These are phyloP conservation scores for Pristionchus exspectatus DNA, from an alignment of 2,888 invertebrate genomes.

Conservation along the genomic window DNA sequence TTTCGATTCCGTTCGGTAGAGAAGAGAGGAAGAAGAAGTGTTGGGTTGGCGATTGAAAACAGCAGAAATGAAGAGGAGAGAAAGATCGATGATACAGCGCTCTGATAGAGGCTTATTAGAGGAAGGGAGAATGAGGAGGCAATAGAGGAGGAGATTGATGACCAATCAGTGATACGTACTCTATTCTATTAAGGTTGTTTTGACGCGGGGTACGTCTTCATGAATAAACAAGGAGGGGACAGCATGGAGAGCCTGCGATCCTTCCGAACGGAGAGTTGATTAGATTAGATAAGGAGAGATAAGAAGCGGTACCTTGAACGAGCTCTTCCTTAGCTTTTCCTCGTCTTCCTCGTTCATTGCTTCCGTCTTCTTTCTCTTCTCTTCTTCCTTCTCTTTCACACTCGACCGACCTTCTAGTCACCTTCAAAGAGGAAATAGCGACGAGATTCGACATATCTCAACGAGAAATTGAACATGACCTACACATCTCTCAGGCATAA, in stretches of 20 bases:
- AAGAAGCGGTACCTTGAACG: conserved; percentile 39
- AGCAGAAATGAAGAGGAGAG: neutral
- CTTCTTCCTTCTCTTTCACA: conserved; percentile 5
- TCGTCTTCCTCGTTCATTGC: conserved; percentile 35
- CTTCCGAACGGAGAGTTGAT: neutral
- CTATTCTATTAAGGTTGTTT: conserved; percentile 18
- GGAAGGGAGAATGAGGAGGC: neutral
- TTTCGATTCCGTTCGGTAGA: neutral
- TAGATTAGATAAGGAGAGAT: neutral
- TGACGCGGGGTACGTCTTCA: neutral
- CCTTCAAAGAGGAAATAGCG: conserved; percentile 1
- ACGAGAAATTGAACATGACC: too few species aligned
- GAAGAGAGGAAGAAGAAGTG: neutral
- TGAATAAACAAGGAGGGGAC: neutral
- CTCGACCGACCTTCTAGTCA: conserved; percentile 36
- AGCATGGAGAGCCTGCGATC: neutral
- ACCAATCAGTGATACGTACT: neutral
- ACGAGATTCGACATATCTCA: neutral
- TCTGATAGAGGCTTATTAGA: conserved; percentile 23
- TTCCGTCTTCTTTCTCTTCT: conserved; percentile 5
- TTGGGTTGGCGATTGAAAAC: neutral
- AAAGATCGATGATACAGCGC: neutral
- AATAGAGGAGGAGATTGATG: neutral
- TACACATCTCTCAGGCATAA: too few species aligned
- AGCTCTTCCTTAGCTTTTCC: conserved; percentile 24